Conservation (phyloP, 2,888 invertebrate species). For the Hoplodrina blanda region DNA sequence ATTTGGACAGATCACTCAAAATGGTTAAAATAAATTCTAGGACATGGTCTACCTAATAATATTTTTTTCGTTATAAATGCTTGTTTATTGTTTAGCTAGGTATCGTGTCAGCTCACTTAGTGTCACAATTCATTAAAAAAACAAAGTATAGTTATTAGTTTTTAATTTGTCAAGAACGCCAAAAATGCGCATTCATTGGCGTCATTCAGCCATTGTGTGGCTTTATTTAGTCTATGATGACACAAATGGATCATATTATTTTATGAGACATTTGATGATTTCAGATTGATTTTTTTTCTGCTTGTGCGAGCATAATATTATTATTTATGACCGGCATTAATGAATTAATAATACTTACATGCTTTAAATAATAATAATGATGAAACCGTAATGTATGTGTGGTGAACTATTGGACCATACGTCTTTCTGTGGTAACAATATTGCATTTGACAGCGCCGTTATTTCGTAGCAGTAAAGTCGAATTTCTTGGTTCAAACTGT, state of each 20-base stretch:
- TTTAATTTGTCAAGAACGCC: neutral
- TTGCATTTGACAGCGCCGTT: neutral
- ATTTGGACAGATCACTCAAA: constrained; percentile 4
- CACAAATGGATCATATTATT: constrained; percentile 3
- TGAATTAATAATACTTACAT: neutral
- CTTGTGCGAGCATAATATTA: neutral
- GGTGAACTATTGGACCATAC: neutral
- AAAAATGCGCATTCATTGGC: constrained; percentile 12
- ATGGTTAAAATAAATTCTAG: neutral
- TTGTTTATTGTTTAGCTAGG: constrained; percentile 8
- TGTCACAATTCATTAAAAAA: constrained; percentile 23
- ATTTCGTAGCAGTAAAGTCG: neutral
- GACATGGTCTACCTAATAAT: neutral
- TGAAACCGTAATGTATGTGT: no score
- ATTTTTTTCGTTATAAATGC: neutral
- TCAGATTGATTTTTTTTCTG: neutral
- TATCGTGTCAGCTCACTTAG: neutral
- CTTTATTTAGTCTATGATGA: constrained; percentile 1
- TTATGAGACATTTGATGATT: neutral
- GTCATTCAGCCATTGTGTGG: constrained; percentile 4
- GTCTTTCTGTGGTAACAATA: neutral
- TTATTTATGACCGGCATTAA: neutral
- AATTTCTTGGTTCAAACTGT: neutral
- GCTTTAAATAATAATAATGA: no score
- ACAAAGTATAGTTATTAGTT: constrained; percentile 7